Evolutionary conservation across 2,888 invertebrate genomes (phyloP), one percentile per base, ranked within the genome.

Genomic region (Andrena marginata): DNA sequence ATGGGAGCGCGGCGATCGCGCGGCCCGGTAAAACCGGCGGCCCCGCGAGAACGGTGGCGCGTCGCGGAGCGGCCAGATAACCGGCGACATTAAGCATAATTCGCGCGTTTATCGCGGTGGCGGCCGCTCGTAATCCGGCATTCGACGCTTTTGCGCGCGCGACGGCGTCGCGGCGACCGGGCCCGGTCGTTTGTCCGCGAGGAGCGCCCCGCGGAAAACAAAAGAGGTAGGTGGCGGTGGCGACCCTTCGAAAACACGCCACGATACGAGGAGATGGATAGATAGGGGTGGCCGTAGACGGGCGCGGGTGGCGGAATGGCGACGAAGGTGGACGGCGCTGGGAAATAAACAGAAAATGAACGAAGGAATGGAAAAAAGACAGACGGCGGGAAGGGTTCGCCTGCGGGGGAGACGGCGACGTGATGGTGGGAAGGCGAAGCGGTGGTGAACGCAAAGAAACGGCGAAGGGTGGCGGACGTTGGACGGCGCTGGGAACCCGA

Each of bases 41-140:
- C 33, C 68, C 64, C 63, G 56, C 31, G 49, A 48, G 42, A 60
- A 63, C 63, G 42, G 77, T 56, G 56, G 59, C 33, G 59, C 65
- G 71, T 51, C 33, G 56, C 62, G 83, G 69, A 80, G 67, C 59
- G 63, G 35, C 42, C 70, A 75, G 85, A 86, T 80, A 85, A 85
- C 85, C 68, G 76, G 51, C 80, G 85, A 89, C 87, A 91, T 91
- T 89, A 89, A 89, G 82, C 87, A 90, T 89, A 91, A 91, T 91
- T 91, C 87, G 87, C 82, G 71, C 91, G 89, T 91, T 91, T 91
- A 91, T 91, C 91, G 91, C 89, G 78, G 85, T 42, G 83, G 82
- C 73, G 77, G 74, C 79, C 85, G 87, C 84, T 89, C 84, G 85
- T 87, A 85, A 89, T 89, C 87, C 78, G 81, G 71, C 86, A 83